Evolutionary conservation across 2,888 invertebrate species (phyloP).

Genomic region (Agrotis exclamationis): DNA sequence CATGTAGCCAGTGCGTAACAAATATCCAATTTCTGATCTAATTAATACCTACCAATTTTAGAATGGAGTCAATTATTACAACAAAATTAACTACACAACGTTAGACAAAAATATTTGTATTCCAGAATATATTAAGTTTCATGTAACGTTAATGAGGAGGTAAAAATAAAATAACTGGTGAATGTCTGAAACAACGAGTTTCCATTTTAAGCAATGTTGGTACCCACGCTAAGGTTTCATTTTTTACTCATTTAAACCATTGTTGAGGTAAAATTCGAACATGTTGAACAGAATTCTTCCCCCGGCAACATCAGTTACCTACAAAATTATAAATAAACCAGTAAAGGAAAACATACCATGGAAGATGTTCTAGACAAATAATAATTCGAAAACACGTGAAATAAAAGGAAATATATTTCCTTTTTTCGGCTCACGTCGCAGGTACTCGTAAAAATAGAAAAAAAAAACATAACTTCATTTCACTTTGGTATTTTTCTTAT

Average conservation of each 20-base stretch:
- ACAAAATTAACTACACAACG: too few species aligned
- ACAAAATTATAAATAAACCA: neutral
- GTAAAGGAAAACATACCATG: neutral
- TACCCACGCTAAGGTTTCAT: neutral
- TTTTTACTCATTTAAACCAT: neutral
- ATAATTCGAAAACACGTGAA: neutral
- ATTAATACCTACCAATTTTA: too few species aligned
- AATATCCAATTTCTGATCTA: too few species aligned
- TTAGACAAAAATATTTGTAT: neutral
- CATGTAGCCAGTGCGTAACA: too few species aligned
- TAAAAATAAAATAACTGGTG: slow-evolving; percentile 23
- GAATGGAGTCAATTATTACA: too few species aligned
- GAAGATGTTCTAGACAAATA: neutral
- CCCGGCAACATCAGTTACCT: neutral
- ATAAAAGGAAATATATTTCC: too few species aligned
- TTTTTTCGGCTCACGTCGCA: too few species aligned
- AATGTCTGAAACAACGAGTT: neutral
- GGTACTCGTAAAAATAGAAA: too few species aligned
- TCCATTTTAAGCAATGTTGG: neutral
- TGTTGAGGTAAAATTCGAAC: too few species aligned
- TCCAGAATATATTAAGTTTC: slow-evolving; percentile 2
- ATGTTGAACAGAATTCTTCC: neutral
- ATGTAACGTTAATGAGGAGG: slow-evolving; percentile 18
- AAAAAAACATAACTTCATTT: too few species aligned
- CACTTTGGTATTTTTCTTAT: too few species aligned